A percentile compares a stretch with the other conserved stretches of the same genome.
phyloP scores from a whole-genome alignment of 2,797 vertebrate species.

The Hemibagrus guttatus region DNA sequence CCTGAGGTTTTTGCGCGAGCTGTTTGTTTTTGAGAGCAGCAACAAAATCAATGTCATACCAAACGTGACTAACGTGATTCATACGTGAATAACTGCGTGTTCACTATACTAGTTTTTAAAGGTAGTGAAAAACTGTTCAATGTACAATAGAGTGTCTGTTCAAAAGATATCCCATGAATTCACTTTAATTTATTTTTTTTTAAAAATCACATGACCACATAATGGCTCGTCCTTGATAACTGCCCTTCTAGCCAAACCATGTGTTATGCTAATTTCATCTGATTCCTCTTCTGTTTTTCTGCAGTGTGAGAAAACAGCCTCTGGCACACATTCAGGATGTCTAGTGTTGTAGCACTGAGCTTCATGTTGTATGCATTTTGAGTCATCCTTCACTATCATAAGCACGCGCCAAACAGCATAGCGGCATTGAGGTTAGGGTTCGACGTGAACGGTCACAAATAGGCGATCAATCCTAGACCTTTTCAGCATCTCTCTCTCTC shows the following conservation, averaged over 20 bases:
- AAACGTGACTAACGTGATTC: too few species aligned
- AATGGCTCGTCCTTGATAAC: constrained; percentile 14
- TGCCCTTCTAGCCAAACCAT: not conserved
- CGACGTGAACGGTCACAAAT: not conserved
- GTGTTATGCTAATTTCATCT: constrained; percentile 21
- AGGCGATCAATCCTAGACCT: not conserved
- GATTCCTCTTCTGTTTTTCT: not conserved
- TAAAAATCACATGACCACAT: not conserved
- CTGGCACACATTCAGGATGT: not conserved
- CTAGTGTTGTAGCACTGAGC: not conserved
- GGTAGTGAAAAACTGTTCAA: not conserved
- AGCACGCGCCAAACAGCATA: not conserved
- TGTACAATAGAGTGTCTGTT: not conserved
- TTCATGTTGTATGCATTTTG: not conserved
- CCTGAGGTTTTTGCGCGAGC: not conserved
- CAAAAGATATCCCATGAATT: not conserved
- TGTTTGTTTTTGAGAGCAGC: not conserved
- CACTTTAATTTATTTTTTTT: too few species aligned
- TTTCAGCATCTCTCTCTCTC: not conserved
- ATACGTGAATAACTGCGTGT: not conserved
- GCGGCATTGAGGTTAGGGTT: too few species aligned
- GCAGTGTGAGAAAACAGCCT: constrained; percentile 18
- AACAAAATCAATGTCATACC: too few species aligned
- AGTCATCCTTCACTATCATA: not conserved
- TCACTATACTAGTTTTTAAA: not conserved